phyloP scores from a whole-genome alignment of 1,140 invertebrate genomes.

The Megathymus violae region DNA sequence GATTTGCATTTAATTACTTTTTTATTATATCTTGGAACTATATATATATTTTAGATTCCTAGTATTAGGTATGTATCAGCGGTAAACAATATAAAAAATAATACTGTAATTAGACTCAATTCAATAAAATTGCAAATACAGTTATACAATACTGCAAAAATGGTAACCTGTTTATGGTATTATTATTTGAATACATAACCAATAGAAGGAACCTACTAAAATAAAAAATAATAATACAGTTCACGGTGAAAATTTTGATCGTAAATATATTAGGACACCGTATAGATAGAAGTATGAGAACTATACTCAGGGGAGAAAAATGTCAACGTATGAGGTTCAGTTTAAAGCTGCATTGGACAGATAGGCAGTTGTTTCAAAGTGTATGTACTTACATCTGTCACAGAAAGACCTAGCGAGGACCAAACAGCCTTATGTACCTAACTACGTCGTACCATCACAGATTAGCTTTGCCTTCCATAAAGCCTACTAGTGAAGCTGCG shows the following conservation, averaged over 20 bases:
- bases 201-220: constrained; percentile 44
- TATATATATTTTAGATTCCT: constrained; percentile 40
- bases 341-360: constrained; percentile 55
- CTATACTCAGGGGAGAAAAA: constrained; percentile 14
- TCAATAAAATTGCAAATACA: constrained; percentile 43
- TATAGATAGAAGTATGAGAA: constrained; percentile 22
- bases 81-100: constrained; percentile 29
- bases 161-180: constrained; percentile 42
- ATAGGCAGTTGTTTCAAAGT: constrained; percentile 47
- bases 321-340: constrained; percentile 29
- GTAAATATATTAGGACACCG: constrained; percentile 41
- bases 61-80: constrained; percentile 43
- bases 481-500: constrained; percentile 62
- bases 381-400: constrained; percentile 42
- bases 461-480: constrained; percentile 76
- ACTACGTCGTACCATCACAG: constrained; percentile 80
- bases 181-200: constrained; percentile 36
- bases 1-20: background rate
- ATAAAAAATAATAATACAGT: constrained; percentile 12
- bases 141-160: constrained; percentile 41
- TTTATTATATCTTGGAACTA: background rate
- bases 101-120: constrained; percentile 23
- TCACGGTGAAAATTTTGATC: constrained; percentile 37
- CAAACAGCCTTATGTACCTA: constrained; percentile 76
- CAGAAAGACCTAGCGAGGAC: constrained; percentile 50